phyloP scores from a whole-genome alignment of 2,113 vertebrate genomes.

The Eulemur rufifrons region DNA sequence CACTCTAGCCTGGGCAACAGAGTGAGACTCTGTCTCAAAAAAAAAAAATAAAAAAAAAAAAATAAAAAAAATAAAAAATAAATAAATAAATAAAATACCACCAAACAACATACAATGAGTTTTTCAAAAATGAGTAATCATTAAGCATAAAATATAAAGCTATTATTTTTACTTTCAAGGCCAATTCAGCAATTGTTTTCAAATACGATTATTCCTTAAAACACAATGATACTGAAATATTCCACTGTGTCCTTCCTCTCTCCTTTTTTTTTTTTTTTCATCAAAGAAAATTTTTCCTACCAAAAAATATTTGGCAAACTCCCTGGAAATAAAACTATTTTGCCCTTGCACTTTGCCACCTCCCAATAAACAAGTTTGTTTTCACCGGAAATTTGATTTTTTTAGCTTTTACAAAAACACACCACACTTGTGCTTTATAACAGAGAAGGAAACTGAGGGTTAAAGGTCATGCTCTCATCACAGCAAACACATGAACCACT shows the following conservation, averaged over 20 bases:
- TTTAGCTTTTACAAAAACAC: neutral
- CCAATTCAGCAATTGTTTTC: neutral
- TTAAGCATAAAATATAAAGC: neutral
- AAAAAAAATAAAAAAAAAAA: too few species aligned
- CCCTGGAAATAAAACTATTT: slow-evolving; percentile 63
- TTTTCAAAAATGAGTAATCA: neutral
- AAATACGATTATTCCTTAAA: slow-evolving; percentile 26
- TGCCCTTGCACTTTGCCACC: neutral
- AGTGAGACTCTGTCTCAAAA: too few species aligned
- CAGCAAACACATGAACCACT: neutral
- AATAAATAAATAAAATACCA: neutral
- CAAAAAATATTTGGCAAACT: slow-evolving; percentile 50
- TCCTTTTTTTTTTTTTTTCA: neutral
- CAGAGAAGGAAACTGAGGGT: slow-evolving; percentile 50
- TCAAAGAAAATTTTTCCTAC: neutral
- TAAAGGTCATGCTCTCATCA: slow-evolving; percentile 41
- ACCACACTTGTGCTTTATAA: neutral
- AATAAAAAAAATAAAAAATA: too few species aligned
- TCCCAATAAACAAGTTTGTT: slow-evolving; percentile 50
- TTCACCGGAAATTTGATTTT: slow-evolving; percentile 52
- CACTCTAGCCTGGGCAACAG: too few species aligned
- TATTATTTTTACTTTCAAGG: slow-evolving; percentile 25
- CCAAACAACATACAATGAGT: neutral
- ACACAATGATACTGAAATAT: slow-evolving; percentile 27
- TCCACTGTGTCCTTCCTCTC: neutral